These are phyloP conservation scores for Hipposideros larvatus DNA, from an alignment of 2,797 vertebrate species.

Conservation along the genomic window DNA sequence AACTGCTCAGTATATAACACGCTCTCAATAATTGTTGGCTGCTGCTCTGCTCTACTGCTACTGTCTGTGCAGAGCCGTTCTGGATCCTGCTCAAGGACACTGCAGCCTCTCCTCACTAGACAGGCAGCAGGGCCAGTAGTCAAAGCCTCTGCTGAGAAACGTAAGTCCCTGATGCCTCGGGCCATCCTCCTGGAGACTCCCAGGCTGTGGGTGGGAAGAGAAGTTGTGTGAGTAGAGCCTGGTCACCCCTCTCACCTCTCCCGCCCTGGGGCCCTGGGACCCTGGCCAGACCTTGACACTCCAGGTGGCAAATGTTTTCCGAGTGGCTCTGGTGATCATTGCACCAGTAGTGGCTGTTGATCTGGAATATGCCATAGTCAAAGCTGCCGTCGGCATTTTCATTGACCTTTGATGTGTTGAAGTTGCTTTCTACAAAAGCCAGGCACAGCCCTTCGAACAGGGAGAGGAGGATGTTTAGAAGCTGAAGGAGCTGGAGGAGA, in stretches of 20 bases:
- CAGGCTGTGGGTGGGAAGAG: not conserved
- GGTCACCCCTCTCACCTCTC: not conserved
- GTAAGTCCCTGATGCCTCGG: not conserved
- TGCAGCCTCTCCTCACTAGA: not conserved
- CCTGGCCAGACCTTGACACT: conserved; percentile 83
- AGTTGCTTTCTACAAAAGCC: conserved; percentile 82
- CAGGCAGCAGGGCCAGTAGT: not conserved
- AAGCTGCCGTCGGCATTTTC: conserved; percentile 82
- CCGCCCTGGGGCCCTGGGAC: not conserved
- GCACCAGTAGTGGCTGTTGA: conserved; percentile 91
- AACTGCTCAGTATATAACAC: not conserved
- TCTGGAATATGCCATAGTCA: conserved; percentile 89
- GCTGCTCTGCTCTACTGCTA: not conserved
- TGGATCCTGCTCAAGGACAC: not conserved
- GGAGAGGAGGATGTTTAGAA: not conserved
- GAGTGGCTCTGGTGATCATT: not conserved
- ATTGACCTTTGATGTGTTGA: conserved; percentile 78
- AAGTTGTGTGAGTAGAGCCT: not conserved
- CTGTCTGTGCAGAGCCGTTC: not conserved
- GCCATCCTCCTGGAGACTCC: not conserved
- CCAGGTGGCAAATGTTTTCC: conserved; percentile 80
- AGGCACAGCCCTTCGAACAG: conserved; percentile 88
- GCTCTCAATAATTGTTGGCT: not conserved
- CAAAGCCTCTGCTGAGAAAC: not conserved
- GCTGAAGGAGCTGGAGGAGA: not conserved